Evolutionary conservation across 2,888 invertebrate species (phyloP).

Genomic region (Monopis laevigella): DNA sequence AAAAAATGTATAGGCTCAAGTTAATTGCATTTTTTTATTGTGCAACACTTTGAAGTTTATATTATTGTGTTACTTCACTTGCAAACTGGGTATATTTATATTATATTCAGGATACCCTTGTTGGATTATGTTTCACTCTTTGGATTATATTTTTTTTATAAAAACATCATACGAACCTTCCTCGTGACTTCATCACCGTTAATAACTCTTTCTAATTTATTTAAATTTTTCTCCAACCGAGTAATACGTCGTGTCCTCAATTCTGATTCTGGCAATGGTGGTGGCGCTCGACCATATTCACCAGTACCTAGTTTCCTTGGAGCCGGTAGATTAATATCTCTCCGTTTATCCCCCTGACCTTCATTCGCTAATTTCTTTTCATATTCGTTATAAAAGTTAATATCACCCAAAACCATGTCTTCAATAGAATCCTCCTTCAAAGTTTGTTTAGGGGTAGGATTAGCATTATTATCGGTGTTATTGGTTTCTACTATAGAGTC

Average conservation of each 20-base stretch:
- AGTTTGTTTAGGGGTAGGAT: constrained; percentile 1
- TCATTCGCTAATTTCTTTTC: constrained; percentile 20
- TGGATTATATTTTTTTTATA: too few relatives aligned
- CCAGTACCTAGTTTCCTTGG: constrained; percentile 13
- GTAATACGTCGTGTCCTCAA: constrained; percentile 15
- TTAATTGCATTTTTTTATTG: too few relatives aligned
- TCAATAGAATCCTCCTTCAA: constrained; percentile 23
- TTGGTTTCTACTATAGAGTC: background rate
- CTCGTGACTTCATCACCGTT: constrained; percentile 31
- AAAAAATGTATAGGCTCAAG: too few relatives aligned
- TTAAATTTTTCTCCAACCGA: constrained; percentile 33
- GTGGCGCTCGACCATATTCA: constrained; percentile 12
- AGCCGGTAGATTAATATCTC: constrained; percentile 11
- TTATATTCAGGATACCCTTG: too few relatives aligned
- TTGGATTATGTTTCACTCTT: too few relatives aligned
- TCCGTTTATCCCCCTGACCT: constrained; percentile 10
- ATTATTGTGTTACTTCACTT: too few relatives aligned
- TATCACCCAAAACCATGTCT: constrained; percentile 33
- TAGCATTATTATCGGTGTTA: background rate
- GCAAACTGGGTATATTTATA: too few relatives aligned
- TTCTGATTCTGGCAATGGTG: constrained; percentile 16
- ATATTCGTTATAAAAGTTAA: constrained; percentile 21
- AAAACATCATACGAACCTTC: constrained; percentile 2
- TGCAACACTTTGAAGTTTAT: too few relatives aligned
- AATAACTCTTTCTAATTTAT: constrained; percentile 40